Conservation (phyloP, 92 coral and sea anemone species). For the Porites rus region DNA sequence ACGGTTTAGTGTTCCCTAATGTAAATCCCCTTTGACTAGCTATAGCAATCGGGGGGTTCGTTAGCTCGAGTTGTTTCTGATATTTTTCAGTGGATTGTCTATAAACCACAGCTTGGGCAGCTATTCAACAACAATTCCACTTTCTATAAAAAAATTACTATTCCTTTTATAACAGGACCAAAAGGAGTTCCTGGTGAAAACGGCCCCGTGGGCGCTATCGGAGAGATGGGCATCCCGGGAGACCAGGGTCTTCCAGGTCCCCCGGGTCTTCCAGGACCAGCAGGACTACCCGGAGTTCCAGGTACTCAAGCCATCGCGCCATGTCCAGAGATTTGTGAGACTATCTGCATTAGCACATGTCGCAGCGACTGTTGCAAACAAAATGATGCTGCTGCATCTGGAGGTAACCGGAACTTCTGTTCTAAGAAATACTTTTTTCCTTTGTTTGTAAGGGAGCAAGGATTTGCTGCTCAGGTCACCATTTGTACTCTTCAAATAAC, state of each 20-base stretch:
- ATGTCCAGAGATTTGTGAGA: conserved; percentile 56
- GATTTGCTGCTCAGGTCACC: too few relatives aligned
- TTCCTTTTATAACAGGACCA: conserved; percentile 36
- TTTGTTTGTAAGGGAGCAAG: too few relatives aligned
- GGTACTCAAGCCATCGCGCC: conserved; percentile 55
- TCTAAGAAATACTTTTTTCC: too few relatives aligned
- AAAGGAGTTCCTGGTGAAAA: conserved; percentile 52
- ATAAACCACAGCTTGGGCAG: too few relatives aligned
- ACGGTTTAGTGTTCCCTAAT: too few relatives aligned
- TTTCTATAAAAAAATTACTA: background rate
- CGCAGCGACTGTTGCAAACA: conserved; percentile 52
- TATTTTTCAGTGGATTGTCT: too few relatives aligned
- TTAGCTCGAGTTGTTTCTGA: too few relatives aligned
- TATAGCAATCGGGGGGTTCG: too few relatives aligned
- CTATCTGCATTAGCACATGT: conserved; percentile 56
- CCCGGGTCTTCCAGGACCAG: conserved; percentile 74
- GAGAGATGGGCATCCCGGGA: conserved; percentile 41
- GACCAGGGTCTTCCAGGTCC: conserved; percentile 57
- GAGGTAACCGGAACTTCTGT: background rate
- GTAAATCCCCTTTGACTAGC: too few relatives aligned
- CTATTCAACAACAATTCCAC: too few relatives aligned
- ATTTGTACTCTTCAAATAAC: too few relatives aligned
- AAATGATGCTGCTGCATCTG: background rate
- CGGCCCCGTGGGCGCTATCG: conserved; percentile 37
- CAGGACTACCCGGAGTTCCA: conserved; percentile 84